Evolutionary conservation across 2,113 vertebrate genomes (phyloP).

Genomic region (Benthochromis sp.): DNA sequence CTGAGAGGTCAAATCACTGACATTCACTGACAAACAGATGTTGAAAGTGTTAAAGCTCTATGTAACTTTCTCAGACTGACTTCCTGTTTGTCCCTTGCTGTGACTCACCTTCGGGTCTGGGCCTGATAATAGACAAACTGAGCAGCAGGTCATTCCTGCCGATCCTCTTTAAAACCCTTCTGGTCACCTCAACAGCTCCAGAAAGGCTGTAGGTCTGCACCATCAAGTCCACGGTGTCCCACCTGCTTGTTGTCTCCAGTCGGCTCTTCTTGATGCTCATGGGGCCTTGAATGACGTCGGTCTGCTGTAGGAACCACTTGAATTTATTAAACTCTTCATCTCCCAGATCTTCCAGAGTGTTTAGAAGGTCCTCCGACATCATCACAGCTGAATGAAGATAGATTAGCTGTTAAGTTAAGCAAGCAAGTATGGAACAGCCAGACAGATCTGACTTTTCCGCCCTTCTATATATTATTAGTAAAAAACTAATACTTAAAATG

Average conservation of each 20-base stretch:
- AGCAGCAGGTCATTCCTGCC: background rate
- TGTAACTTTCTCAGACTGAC: background rate
- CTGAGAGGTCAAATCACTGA: background rate
- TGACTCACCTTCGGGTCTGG: background rate
- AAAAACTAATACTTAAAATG: fast-evolving
- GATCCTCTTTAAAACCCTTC: background rate
- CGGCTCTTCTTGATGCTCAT: background rate
- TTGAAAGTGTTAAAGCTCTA: background rate
- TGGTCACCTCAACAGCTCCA: background rate
- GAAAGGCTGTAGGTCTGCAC: background rate
- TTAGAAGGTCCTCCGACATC: background rate
- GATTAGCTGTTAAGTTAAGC: background rate
- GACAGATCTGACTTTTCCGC: fast-evolving
- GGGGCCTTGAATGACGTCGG: fast-evolving
- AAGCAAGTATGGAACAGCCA: background rate
- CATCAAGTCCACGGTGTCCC: background rate
- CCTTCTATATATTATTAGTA: background rate
- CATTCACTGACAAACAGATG: background rate
- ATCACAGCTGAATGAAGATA: background rate
- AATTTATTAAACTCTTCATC: background rate
- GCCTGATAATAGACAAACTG: background rate
- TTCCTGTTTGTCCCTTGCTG: background rate
- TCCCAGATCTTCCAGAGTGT: background rate
- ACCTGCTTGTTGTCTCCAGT: background rate
- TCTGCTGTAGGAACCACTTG: background rate